Evolutionary conservation across 2,113 vertebrate genomes (phyloP), one percentile per base, ranked within the genome.

Genomic region (Ifrita kowaldi): DNA sequence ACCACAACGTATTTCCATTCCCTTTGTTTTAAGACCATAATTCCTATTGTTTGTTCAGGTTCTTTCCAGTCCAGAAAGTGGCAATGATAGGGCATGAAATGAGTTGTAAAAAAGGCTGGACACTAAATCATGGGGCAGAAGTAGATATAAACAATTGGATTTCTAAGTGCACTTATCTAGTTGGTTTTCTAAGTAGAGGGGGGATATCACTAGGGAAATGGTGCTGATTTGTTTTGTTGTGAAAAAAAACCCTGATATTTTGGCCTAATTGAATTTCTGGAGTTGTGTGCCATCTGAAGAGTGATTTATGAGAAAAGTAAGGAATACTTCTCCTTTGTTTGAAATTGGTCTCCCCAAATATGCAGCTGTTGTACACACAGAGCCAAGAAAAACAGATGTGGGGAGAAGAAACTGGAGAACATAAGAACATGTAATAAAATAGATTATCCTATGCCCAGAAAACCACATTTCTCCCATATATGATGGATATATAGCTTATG

Each of bases 321-420:
- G 26, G 32, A 87, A 89, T 74, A 62, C 39, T 87, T 50, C 65
- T 84, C 16, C 26, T 56, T 82, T 92, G 24, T 57, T 85, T 71
- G 60, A 91, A 78, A 76, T 73, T 37, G 39, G 16, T 62, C 20
- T 87, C 63, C 50, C 53, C 42, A 87, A 5, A 69, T 83, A 91
- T 65, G 53, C 89, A 97, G 91, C 84, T 96, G 84, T 84, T 87
- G 16, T 70, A 50, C 32, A 42, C 9, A 41, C 17, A 77, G 55
- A 71, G 92, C 71, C 85, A 86, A 84, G 68, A 86, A 74, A 77
- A 95, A 73, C 81, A 93, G 78, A 95, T 86, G 82, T 88, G 82
- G 63, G 33, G 86, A 94, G 63, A 84, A 91, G 70, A 93, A 94
- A 96, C 75, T 60, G 60, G 85, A 95, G 68, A 96, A 88, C 52